A percentile compares a stretch with the other conserved stretches of the same genome.
phyloP scores from a whole-genome alignment of 2,888 invertebrate species.

The Parnassius apollo region DNA sequence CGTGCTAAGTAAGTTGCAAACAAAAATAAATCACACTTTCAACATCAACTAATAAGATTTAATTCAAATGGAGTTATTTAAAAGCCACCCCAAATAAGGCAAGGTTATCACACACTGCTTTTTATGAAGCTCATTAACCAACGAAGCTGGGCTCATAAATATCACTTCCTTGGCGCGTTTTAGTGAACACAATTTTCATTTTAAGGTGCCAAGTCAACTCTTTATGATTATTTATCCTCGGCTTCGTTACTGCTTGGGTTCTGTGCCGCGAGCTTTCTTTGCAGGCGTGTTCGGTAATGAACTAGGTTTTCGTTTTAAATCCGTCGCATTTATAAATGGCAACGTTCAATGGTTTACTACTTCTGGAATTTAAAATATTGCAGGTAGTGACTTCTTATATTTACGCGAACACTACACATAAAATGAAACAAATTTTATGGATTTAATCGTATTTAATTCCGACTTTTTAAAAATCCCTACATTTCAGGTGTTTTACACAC shows the following conservation, averaged over 20 bases:
- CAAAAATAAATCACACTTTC: constrained; percentile 11
- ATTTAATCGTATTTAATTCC: too few species aligned
- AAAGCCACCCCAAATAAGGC: constrained; percentile 30
- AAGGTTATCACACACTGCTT: constrained; percentile 35
- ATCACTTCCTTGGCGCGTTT: constrained; percentile 72
- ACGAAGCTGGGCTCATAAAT: constrained; percentile 62
- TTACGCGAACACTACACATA: too few species aligned
- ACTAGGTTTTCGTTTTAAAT: constrained; percentile 23
- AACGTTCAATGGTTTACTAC: not conserved
- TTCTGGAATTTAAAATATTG: too few species aligned
- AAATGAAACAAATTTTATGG: too few species aligned
- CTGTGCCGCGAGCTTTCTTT: constrained; percentile 20
- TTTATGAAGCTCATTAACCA: constrained; percentile 54
- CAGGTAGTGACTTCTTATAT: too few species aligned
- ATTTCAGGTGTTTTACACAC: too few species aligned
- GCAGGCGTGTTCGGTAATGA: constrained; percentile 20
- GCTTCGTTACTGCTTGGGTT: constrained; percentile 38
- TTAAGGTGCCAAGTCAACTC: constrained; percentile 64
- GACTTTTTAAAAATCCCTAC: too few species aligned
- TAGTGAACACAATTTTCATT: constrained; percentile 76
- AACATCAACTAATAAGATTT: constrained; percentile 18
- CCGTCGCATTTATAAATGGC: constrained; percentile 3
- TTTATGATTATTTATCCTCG: constrained; percentile 68
- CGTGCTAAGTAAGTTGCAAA: too few species aligned
- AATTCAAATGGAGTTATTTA: constrained; percentile 24